phyloP scores from a whole-genome alignment of 2,888 invertebrate species.

The Ormyrus rosae region DNA sequence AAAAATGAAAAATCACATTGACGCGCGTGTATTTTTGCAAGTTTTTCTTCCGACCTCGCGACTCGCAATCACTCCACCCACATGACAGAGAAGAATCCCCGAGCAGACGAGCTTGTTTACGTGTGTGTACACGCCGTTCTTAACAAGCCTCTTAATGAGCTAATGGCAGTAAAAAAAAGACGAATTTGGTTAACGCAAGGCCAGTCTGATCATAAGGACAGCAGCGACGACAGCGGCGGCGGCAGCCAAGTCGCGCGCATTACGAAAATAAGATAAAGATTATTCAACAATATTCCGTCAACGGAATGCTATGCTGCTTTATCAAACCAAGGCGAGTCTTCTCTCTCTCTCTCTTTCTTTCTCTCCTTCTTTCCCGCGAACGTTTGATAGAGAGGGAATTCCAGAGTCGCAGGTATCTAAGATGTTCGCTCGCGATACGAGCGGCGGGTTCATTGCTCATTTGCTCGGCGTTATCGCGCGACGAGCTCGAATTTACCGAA shows the following conservation, averaged over 20 bases:
- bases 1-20: no score
- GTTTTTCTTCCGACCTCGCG: no score
- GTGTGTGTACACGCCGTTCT: not conserved
- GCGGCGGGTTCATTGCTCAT: conserved; percentile 34
- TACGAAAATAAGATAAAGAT: conserved; percentile 18
- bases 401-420: not conserved
- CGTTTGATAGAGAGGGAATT: conserved; percentile 24
- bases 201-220: not conserved
- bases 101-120: not conserved
- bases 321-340: conserved; percentile 40
- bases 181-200: conserved; percentile 23
- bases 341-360: not conserved
- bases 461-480: not conserved
- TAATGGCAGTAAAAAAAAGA: not conserved
- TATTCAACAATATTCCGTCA: conserved; percentile 45
- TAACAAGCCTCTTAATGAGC: not conserved
- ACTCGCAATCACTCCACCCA: no score
- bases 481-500: not conserved
- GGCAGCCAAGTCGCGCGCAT: no score
- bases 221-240: not conserved
- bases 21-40: no score
- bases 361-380: no score
- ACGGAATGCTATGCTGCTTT: conserved; percentile 34
- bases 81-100: no score
- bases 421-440: not conserved